Conservation (phyloP, 2,888 invertebrate species). For the Reticulitermes lucifugus region DNA sequence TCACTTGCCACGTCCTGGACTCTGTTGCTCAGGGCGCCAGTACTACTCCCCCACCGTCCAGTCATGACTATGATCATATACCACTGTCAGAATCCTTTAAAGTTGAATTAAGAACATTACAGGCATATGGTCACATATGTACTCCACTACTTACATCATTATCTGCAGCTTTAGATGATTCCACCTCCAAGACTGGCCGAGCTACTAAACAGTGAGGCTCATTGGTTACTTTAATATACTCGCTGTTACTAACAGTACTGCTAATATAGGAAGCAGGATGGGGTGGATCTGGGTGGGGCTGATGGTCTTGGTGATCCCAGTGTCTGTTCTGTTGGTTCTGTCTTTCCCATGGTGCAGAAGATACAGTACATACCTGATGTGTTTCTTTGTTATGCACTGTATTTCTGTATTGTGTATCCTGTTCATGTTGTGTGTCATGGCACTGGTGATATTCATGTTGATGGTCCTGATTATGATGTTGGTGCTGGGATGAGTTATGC, state of each 20-base stretch:
- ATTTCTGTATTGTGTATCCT: neutral
- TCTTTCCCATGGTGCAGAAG: neutral
- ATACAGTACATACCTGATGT: neutral
- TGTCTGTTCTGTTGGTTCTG: neutral
- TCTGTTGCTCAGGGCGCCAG: too few species aligned
- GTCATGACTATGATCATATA: too few species aligned
- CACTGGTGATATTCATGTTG: neutral
- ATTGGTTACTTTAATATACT: conserved; percentile 43
- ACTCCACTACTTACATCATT: conserved; percentile 33
- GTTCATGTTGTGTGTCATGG: neutral
- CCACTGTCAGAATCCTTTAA: too few species aligned
- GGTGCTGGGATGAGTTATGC: neutral
- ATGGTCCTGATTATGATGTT: neutral
- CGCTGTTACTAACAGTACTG: conserved; percentile 21
- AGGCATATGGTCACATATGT: neutral
- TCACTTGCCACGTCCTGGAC: too few species aligned
- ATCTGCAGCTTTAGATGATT: neutral
- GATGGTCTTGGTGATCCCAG: neutral
- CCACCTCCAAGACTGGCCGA: neutral
- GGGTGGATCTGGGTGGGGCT: neutral
- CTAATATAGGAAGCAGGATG: neutral
- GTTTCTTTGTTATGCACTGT: neutral
- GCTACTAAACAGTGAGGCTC: conserved; percentile 37
- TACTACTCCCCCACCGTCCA: too few species aligned
- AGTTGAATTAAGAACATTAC: neutral